phyloP scores from a whole-genome alignment of 2,113 vertebrate species.

The Chroicocephalus ridibundus region DNA sequence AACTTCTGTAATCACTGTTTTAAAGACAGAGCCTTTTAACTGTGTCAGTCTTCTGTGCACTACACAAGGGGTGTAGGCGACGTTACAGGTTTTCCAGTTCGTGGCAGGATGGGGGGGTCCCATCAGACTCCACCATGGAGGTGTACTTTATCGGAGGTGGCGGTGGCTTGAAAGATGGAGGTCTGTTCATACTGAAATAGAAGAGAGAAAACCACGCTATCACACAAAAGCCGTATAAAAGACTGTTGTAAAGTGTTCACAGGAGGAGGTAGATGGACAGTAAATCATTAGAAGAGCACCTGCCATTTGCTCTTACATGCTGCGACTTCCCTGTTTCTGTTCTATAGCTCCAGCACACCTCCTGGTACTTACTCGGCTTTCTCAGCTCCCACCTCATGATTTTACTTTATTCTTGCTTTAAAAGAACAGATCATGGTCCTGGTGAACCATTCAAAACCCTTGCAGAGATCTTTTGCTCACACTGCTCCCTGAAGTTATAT shows the following conservation, averaged over 20 bases:
- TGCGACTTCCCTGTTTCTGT: not conserved
- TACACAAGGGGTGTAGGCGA: not conserved
- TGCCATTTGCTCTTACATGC: not conserved
- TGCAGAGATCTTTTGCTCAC: not conserved
- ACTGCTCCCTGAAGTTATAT: not conserved
- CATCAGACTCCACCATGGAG: constrained; percentile 52
- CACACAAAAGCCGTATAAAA: not conserved
- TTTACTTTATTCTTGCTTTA: not conserved
- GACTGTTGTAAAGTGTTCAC: not conserved
- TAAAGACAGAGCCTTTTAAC: not conserved
- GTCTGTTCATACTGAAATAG: constrained; percentile 68
- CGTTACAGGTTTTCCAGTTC: constrained; percentile 64
- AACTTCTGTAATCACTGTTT: not conserved
- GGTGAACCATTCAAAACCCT: not conserved
- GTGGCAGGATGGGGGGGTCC: constrained; percentile 35
- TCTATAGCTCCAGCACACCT: not conserved
- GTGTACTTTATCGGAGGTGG: constrained; percentile 68
- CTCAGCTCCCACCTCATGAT: not conserved
- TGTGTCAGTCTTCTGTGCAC: not conserved
- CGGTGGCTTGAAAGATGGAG: constrained; percentile 70
- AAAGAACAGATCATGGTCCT: not conserved
- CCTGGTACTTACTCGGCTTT: not conserved
- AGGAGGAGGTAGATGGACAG: not conserved
- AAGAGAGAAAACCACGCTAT: not conserved
- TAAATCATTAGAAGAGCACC: not conserved